Conservation (phyloP, 2,113 vertebrate species). For the Hydrochoerus hydrochaeris region DNA sequence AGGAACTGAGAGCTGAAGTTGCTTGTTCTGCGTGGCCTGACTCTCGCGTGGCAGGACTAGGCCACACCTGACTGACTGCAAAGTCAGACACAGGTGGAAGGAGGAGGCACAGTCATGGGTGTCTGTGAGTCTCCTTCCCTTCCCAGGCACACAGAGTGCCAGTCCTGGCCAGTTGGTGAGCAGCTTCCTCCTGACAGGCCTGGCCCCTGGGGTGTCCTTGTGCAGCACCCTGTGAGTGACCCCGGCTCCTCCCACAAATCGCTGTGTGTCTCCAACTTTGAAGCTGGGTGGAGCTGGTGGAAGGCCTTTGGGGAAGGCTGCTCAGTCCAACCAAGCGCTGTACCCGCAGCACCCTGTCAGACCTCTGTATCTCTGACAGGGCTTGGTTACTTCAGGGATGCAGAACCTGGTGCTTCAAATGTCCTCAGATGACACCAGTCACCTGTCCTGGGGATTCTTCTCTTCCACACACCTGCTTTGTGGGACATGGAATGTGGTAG, state of each 20-base stretch:
- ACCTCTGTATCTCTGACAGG: not conserved
- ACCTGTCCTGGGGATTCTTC: not conserved
- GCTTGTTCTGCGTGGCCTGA: accelerated
- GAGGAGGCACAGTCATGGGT: not conserved
- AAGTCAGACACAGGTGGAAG: no score
- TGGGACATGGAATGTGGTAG: not conserved
- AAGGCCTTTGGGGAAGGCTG: not conserved
- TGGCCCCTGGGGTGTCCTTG: no score
- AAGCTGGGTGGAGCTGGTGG: not conserved
- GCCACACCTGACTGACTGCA: not conserved
- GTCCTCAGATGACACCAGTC: not conserved
- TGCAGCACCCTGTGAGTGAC: not conserved
- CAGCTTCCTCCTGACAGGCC: not conserved
- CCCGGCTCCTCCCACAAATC: not conserved
- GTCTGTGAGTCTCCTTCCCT: not conserved
- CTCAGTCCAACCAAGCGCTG: not conserved
- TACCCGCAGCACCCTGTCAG: not conserved
- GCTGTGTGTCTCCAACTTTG: not conserved
- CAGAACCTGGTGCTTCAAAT: not conserved
- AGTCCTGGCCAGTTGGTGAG: not conserved
- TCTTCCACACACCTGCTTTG: not conserved
- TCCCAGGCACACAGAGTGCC: not conserved
- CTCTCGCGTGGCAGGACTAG: not conserved
- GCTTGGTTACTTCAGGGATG: not conserved
- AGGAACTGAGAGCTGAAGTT: not conserved